Evolutionary conservation across 2,888 invertebrate species (phyloP).

Genomic region (Stomorhina lunata): DNA sequence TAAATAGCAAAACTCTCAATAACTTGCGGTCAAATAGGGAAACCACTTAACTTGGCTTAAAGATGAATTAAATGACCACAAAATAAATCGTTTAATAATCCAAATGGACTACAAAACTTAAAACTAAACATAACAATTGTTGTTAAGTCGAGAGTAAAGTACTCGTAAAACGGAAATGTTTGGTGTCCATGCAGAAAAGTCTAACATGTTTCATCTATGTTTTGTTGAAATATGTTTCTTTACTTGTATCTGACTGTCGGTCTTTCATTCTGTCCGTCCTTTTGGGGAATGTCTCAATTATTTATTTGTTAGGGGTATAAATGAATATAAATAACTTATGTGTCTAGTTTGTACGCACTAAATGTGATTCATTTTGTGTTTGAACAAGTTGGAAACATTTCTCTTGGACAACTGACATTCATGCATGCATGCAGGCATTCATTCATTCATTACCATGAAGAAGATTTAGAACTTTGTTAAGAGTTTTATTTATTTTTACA

Average conservation of each 20-base stretch:
- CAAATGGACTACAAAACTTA: slow-evolving; percentile 31
- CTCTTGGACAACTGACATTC: slow-evolving; percentile 18
- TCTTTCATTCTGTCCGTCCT: too few relatives aligned
- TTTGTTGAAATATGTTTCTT: too few relatives aligned
- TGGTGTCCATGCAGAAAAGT: slow-evolving; percentile 59
- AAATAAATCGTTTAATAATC: slow-evolving; percentile 58
- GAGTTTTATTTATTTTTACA: slow-evolving; percentile 16
- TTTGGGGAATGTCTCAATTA: too few relatives aligned
- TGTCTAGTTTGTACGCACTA: not conserved
- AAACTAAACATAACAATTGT: slow-evolving; percentile 32
- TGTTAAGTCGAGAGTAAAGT: not conserved
- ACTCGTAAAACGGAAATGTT: slow-evolving; percentile 46
- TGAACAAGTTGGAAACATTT: not conserved
- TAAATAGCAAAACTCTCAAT: slow-evolving; percentile 30
- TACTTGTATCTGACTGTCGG: too few relatives aligned
- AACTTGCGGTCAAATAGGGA: slow-evolving; percentile 45
- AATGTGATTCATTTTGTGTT: not conserved
- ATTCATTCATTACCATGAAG: not conserved
- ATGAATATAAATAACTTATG: slow-evolving; percentile 14
- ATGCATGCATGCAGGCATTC: too few relatives aligned
- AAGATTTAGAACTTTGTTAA: not conserved
- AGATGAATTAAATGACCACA: slow-evolving; percentile 61
- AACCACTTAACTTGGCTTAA: slow-evolving; percentile 55
- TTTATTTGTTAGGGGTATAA: not conserved
- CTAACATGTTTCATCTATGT: slow-evolving; percentile 20